These are phyloP conservation scores for Alviniconcha strummeri DNA, from an alignment of 2,888 invertebrate species.

Conservation along the genomic window DNA sequence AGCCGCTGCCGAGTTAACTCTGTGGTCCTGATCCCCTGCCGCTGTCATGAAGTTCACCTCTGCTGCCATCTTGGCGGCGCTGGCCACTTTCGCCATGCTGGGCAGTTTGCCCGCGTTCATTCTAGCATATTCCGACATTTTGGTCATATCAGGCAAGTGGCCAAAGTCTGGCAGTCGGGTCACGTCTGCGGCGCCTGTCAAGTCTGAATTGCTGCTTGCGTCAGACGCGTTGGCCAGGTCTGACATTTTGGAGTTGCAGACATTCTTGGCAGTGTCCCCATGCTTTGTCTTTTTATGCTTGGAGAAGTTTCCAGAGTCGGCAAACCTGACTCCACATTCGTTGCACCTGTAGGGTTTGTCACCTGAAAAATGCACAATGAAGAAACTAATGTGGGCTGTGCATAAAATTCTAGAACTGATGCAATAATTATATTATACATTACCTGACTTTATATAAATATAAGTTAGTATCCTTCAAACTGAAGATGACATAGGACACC, in stretches of 20 bases:
- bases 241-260: not conserved
- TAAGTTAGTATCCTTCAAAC: too few species aligned
- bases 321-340: conserved; percentile 31
- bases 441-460: too few species aligned
- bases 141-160: not conserved
- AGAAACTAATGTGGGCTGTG: too few species aligned
- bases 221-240: not conserved
- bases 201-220: not conserved
- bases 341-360: conserved; percentile 36
- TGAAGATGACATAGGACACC: too few species aligned
- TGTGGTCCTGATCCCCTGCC: too few species aligned
- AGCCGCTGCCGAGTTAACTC: too few species aligned
- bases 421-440: too few species aligned
- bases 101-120: not conserved
- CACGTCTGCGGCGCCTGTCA: not conserved
- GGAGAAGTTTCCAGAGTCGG: conserved; percentile 33
- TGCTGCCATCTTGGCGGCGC: not conserved
- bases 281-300: conserved; percentile 33
- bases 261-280: conserved; percentile 12
- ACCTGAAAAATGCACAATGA: not conserved
- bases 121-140: too few species aligned
- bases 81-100: not conserved
- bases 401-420: too few species aligned
- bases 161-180: not conserved
- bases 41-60: too few species aligned